These are phyloP conservation scores for Drosophila sordidula DNA, from an alignment of 2,888 invertebrate species.

Conservation along the genomic window DNA sequence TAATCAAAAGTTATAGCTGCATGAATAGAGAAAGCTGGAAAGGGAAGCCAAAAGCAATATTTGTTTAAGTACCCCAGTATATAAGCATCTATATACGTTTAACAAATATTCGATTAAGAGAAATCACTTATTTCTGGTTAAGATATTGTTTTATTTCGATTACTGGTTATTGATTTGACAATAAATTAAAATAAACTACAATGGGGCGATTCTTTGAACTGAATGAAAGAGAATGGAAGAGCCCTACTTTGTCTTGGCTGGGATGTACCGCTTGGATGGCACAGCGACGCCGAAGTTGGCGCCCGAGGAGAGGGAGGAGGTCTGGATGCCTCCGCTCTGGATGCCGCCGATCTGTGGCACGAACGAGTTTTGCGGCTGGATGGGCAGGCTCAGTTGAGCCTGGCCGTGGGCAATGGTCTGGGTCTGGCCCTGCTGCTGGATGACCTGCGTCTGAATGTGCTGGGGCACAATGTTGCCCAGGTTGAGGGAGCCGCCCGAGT, in stretches of 20 bases:
- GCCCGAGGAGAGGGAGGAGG: slow-evolving; percentile 27
- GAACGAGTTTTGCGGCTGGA: slow-evolving; percentile 48
- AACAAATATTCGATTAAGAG: background rate
- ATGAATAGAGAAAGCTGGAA: background rate
- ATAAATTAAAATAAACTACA: slow-evolving; percentile 69
- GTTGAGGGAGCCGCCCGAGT: slow-evolving; percentile 71
- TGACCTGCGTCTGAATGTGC: slow-evolving; percentile 25
- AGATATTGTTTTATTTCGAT: slow-evolving; percentile 42
- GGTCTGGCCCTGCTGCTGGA: slow-evolving; percentile 44
- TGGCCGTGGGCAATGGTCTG: slow-evolving; percentile 53
- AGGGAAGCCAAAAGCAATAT: no score
- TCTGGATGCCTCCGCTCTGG: slow-evolving; percentile 27
- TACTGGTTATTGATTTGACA: slow-evolving; percentile 36
- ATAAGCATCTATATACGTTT: no score
- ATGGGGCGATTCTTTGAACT: slow-evolving; percentile 30
- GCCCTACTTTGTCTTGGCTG: slow-evolving; percentile 68
- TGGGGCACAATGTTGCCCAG: slow-evolving; percentile 63
- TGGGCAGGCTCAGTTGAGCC: slow-evolving; percentile 43
- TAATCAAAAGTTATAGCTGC: no score
- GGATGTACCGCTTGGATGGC: slow-evolving; percentile 64
- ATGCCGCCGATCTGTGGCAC: slow-evolving; percentile 7
- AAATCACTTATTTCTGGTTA: slow-evolving; percentile 2
- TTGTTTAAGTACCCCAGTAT: no score
- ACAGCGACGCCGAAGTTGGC: slow-evolving; percentile 32
- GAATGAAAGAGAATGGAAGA: slow-evolving; percentile 21